phyloP scores from a whole-genome alignment of 2,888 invertebrate species.

The Bursaphelenchus okinawaensis region DNA sequence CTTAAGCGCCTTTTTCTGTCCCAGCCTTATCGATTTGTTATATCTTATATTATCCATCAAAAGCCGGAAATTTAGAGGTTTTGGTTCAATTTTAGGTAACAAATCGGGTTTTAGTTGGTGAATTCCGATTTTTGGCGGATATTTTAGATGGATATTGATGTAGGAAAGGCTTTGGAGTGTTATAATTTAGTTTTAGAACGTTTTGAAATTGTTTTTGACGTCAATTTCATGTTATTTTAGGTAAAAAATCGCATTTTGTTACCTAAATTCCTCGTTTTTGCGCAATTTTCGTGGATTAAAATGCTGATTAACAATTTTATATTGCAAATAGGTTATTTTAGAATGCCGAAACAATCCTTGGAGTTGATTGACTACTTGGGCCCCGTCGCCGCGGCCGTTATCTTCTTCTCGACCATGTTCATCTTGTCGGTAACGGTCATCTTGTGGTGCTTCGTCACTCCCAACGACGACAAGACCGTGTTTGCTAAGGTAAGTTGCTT shows the following conservation, averaged over 20 bases:
- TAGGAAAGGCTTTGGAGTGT: neutral
- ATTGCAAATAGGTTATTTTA: neutral
- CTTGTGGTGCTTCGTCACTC: neutral
- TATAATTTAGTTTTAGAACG: neutral
- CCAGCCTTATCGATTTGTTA: neutral
- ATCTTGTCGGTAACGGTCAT: conserved; percentile 10
- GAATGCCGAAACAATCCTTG: conserved; percentile 10
- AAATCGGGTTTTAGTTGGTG: neutral
- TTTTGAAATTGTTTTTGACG: neutral
- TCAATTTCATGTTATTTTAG: too few species aligned
- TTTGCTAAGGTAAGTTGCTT: neutral
- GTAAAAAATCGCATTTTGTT: too few species aligned
- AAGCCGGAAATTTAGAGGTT: too few species aligned
- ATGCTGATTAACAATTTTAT: neutral
- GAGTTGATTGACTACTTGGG: conserved; percentile 13
- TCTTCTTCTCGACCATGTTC: conserved; percentile 10
- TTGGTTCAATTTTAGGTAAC: neutral
- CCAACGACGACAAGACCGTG: conserved; percentile 3
- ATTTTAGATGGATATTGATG: neutral
- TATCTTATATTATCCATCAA: neutral
- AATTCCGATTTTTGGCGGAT: neutral
- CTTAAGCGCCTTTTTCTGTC: neutral
- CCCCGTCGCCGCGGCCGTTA: conserved; percentile 7
- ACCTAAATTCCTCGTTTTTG: too few species aligned
- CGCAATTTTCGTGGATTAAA: too few species aligned